phyloP scores from a whole-genome alignment of 2,113 vertebrate genomes.

The Puma concolor region DNA sequence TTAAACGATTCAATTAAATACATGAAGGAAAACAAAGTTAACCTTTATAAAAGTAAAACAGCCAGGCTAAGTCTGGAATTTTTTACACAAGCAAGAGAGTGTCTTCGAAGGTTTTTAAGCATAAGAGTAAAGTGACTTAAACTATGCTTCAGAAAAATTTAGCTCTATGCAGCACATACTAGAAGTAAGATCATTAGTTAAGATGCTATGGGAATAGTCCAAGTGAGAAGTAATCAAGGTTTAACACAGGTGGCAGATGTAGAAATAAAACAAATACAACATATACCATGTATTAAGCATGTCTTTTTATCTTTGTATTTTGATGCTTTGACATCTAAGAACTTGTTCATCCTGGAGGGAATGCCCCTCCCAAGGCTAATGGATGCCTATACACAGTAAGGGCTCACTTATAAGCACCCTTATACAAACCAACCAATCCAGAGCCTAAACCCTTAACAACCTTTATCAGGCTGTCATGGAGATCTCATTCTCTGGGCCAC shows the following conservation, averaged over 20 bases:
- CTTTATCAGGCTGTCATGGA: background rate
- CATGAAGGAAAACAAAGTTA: background rate
- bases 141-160: background rate
- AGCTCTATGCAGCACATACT: background rate
- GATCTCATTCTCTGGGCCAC: background rate
- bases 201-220: background rate
- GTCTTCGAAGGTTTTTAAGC: background rate
- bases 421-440: background rate
- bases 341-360: background rate
- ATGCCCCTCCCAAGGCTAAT: background rate
- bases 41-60: background rate
- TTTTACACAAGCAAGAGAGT: background rate
- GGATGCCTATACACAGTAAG: background rate
- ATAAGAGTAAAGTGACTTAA: background rate
- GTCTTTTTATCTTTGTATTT: background rate
- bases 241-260: background rate
- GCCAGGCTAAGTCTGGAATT: background rate
- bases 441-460: background rate
- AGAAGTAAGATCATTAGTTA: background rate
- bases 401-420: too few species aligned
- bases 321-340: background rate
- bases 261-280: constrained; percentile 7
- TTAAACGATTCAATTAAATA: background rate
- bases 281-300: background rate
- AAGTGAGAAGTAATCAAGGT: background rate